A percentile compares a stretch with the other conserved stretches of the same genome.
These are phyloP conservation scores for Pagrus major DNA, from an alignment of 2,113 vertebrate species.

Conservation along the genomic window DNA sequence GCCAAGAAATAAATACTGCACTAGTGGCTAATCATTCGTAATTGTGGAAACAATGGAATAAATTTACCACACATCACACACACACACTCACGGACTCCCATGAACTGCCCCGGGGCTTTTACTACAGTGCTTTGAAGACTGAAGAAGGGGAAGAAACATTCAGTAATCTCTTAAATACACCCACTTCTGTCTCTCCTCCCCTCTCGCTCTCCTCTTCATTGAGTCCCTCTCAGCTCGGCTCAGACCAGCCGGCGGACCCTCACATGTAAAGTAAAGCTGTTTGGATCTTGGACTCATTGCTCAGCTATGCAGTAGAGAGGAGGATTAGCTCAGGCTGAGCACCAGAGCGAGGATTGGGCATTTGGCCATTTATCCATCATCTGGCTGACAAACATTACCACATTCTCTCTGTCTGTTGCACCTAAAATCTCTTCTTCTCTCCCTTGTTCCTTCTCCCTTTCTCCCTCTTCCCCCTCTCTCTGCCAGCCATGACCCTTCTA, in stretches of 20 bases:
- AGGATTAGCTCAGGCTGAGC: constrained; percentile 67
- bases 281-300: constrained; percentile 51
- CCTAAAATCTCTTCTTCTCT: constrained; percentile 13
- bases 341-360: constrained; percentile 34
- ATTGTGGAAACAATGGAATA: background rate
- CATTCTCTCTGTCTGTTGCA: background rate
- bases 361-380: constrained; percentile 39
- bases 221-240: constrained; percentile 19
- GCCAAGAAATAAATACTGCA: background rate
- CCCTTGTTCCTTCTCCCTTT: constrained; percentile 6
- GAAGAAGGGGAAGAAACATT: constrained; percentile 6
- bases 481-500: constrained; percentile 81
- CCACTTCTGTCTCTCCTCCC: constrained; percentile 56
- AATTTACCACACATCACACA: background rate
- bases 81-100: constrained; percentile 17
- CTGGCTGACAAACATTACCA: constrained; percentile 1
- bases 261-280: constrained; percentile 48
- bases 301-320: constrained; percentile 78
- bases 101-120: constrained; percentile 32
- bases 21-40: background rate
- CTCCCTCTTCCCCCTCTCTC: background rate
- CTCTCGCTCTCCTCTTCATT: constrained; percentile 16
- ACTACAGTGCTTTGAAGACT: constrained; percentile 25
- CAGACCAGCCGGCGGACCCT: constrained; percentile 48
- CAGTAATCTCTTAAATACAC: constrained; percentile 49